phyloP scores from a whole-genome alignment of 2,797 vertebrate genomes.

The Pangasius macronema region DNA sequence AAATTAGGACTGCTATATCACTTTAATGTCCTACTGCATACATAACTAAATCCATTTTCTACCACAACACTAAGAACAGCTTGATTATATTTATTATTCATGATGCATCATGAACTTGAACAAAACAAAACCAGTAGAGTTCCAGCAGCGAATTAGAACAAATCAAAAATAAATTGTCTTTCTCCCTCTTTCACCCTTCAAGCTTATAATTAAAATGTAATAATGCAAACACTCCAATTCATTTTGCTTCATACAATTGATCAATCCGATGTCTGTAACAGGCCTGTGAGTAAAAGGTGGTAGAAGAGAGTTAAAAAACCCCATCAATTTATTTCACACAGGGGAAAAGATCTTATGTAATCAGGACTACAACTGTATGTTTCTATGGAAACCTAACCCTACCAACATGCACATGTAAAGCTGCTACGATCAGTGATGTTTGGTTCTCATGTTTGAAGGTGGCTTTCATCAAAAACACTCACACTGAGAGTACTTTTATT shows the following conservation, averaged over 20 bases:
- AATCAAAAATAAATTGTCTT: conserved; percentile 29
- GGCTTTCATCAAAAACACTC: conserved; percentile 21
- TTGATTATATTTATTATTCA: conserved; percentile 39
- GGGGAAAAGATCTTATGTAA: conserved; percentile 69
- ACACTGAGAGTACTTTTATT: neutral
- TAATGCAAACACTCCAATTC: conserved; percentile 19
- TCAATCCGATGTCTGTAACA: neutral
- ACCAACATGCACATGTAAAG: conserved; percentile 68
- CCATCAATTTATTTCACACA: conserved; percentile 33
- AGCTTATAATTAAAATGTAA: conserved; percentile 22
- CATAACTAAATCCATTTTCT: conserved; percentile 1
- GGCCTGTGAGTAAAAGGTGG: conserved; percentile 15
- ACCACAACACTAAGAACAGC: conserved; percentile 14
- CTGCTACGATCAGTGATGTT: conserved; percentile 51
- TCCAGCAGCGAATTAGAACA: conserved; percentile 29
- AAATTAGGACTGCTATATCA: conserved; percentile 13
- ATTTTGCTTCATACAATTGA: conserved; percentile 2
- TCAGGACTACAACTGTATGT: conserved; percentile 71
- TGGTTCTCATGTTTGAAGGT: conserved; percentile 28
- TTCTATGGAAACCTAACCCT: conserved; percentile 82
- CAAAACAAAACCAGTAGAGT: conserved; percentile 13
- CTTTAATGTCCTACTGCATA: conserved; percentile 1
- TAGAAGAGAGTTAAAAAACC: conserved; percentile 20
- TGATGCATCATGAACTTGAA: conserved; percentile 17
- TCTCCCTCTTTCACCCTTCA: conserved; percentile 1